Percentiles rank a stretch among this genome's conserved stretches.
Evolutionary conservation across 2,888 invertebrate genomes (phyloP).

Genomic region (Prostheceraeus crozeri): DNA sequence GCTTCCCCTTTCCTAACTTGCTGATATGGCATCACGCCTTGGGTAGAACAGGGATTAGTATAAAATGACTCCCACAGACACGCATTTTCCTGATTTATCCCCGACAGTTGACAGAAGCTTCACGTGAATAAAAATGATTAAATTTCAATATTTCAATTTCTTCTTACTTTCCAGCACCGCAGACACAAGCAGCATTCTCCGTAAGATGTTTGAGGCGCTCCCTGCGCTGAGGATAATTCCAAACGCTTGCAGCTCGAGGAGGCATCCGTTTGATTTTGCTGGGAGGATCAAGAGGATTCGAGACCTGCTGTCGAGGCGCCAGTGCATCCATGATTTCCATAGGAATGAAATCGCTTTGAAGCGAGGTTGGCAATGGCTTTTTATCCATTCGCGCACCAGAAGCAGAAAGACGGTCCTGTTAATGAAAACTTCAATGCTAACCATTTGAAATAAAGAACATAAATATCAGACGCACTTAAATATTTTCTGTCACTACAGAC

Average conservation of each 20-base stretch:
- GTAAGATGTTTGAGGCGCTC: slow-evolving; percentile 54
- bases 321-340: slow-evolving; percentile 53
- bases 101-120: too few species aligned
- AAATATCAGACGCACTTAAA: too few species aligned
- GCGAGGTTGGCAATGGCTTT: not conserved
- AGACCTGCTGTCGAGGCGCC: slow-evolving; percentile 46
- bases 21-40: too few species aligned
- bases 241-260: slow-evolving; percentile 46
- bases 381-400: too few species aligned
- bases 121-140: not conserved
- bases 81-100: too few species aligned
- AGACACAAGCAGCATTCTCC: slow-evolving; percentile 53
- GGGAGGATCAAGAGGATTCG: slow-evolving; percentile 49
- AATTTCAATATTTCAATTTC: not conserved
- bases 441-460: too few species aligned
- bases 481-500: too few species aligned
- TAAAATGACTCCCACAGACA: too few species aligned
- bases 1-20: too few species aligned
- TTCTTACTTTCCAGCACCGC: slow-evolving; percentile 56
- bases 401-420: too few species aligned
- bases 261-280: slow-evolving; percentile 36
- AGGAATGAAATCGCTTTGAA: slow-evolving; percentile 54
- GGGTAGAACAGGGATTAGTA: too few species aligned
- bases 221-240: slow-evolving; percentile 49
- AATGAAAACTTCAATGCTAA: too few species aligned